Percentiles rank a stretch among this genome's conserved stretches.
phyloP scores from a whole-genome alignment of 2,113 vertebrate genomes.

The Brachyistius frenatus region DNA sequence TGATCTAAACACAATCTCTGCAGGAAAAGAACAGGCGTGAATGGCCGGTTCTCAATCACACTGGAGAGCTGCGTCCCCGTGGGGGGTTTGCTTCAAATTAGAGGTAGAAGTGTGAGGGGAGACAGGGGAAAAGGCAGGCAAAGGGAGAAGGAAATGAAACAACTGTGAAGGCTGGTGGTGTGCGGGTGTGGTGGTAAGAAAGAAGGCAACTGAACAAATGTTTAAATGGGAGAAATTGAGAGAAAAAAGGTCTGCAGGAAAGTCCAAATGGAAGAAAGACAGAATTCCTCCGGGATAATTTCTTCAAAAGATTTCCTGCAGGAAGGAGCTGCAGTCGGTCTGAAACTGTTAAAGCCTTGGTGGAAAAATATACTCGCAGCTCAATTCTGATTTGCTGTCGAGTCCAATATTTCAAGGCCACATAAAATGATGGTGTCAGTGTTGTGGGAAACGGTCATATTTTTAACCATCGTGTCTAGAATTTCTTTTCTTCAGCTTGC shows the following conservation, averaged over 20 bases:
- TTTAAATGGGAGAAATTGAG: constrained; percentile 5
- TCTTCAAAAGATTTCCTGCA: constrained; percentile 45
- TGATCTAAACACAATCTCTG: constrained; percentile 52
- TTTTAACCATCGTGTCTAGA: constrained; percentile 40
- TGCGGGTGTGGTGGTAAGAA: constrained; percentile 1
- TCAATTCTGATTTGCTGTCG: constrained; percentile 71
- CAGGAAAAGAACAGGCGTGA: constrained; percentile 23
- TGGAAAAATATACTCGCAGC: constrained; percentile 56
- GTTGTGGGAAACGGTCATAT: constrained; percentile 47
- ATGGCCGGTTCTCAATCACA: constrained; percentile 64
- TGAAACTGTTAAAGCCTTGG: constrained; percentile 33
- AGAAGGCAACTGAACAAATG: neutral
- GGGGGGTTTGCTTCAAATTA: constrained; percentile 59
- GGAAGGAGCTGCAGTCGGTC: constrained; percentile 28
- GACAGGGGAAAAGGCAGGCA: constrained; percentile 22
- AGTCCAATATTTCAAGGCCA: constrained; percentile 65
- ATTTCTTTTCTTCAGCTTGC: constrained; percentile 47
- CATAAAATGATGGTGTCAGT: constrained; percentile 54
- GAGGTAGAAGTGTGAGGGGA: constrained; percentile 10
- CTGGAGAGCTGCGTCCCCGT: constrained; percentile 53
- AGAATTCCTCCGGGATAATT: constrained; percentile 35
- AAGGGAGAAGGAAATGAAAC: constrained; percentile 13
- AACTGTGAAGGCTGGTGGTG: constrained; percentile 6
- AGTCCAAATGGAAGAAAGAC: constrained; percentile 28
- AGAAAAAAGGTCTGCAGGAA: neutral